phyloP scores from a whole-genome alignment of 2,888 invertebrate species.

The Poecilobothrus nobilitatus region DNA sequence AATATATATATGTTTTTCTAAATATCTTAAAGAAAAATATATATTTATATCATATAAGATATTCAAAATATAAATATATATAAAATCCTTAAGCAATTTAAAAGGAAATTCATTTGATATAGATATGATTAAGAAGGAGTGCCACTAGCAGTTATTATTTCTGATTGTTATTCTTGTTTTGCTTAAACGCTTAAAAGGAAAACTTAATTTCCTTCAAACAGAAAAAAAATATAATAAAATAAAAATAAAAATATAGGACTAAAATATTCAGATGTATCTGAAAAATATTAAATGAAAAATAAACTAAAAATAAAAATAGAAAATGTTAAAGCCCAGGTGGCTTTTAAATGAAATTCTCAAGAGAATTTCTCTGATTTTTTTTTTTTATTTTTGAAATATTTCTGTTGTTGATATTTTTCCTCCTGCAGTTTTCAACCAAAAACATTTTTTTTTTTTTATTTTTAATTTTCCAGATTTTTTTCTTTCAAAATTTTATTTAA shows the following conservation, averaged over 20 bases:
- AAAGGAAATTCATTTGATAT: background rate
- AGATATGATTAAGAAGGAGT: conserved; percentile 3
- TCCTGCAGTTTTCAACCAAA: background rate
- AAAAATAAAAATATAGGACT: background rate
- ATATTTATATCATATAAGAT: background rate
- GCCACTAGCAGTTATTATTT: background rate
- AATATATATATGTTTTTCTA: no score
- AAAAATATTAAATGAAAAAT: background rate
- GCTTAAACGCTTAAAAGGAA: background rate
- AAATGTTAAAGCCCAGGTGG: background rate
- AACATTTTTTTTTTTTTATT: no score
- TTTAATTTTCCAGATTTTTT: no score
- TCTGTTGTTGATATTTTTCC: background rate
- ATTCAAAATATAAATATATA: background rate
- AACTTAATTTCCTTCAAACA: background rate
- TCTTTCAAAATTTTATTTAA: no score
- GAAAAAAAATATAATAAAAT: no score
- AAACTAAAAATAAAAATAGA: background rate
- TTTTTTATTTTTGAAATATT: no score
- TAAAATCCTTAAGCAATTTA: background rate
- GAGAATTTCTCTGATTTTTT: background rate
- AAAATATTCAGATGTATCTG: background rate
- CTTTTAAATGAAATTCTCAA: background rate
- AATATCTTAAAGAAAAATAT: no score
- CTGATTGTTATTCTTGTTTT: background rate